Evolutionary conservation across 2,113 vertebrate genomes (phyloP).

Genomic region (Dromaius novaehollandiae): DNA sequence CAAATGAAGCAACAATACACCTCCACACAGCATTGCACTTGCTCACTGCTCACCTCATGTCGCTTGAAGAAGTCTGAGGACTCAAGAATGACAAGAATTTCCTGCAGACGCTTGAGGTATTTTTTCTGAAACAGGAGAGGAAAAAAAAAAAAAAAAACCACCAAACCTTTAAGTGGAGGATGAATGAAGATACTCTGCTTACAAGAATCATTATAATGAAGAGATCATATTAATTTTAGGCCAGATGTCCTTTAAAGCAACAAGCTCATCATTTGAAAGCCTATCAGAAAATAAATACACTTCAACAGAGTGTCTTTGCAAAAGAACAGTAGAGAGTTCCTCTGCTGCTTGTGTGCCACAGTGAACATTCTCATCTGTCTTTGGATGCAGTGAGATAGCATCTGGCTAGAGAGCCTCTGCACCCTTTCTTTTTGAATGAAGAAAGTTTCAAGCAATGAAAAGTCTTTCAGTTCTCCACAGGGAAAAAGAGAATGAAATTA

Average conservation of each 20-base stretch:
- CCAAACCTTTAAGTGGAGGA: not conserved
- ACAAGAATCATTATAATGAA: not conserved
- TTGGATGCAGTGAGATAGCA: not conserved
- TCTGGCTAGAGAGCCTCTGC: not conserved
- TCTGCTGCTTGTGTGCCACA: not conserved
- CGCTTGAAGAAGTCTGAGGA: slow-evolving; percentile 91
- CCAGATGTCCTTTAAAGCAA: not conserved
- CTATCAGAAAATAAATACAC: not conserved
- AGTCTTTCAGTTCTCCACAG: not conserved
- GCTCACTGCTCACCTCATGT: slow-evolving; percentile 87
- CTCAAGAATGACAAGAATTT: slow-evolving; percentile 87
- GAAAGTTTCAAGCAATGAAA: not conserved
- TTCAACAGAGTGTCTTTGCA: not conserved
- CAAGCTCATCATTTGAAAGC: not conserved
- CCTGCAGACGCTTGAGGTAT: slow-evolving; percentile 88
- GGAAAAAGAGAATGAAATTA: not conserved
- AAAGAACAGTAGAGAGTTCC: not conserved
- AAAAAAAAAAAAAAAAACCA: not conserved
- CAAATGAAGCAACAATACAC: not conserved
- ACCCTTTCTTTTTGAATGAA: not conserved
- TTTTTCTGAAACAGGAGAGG: slow-evolving; percentile 77
- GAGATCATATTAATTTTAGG: not conserved
- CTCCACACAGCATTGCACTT: not conserved
- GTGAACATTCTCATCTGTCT: not conserved
- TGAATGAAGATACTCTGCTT: not conserved